Conservation (phyloP, 23 tunicate species). For the Corella eumyota region DNA sequence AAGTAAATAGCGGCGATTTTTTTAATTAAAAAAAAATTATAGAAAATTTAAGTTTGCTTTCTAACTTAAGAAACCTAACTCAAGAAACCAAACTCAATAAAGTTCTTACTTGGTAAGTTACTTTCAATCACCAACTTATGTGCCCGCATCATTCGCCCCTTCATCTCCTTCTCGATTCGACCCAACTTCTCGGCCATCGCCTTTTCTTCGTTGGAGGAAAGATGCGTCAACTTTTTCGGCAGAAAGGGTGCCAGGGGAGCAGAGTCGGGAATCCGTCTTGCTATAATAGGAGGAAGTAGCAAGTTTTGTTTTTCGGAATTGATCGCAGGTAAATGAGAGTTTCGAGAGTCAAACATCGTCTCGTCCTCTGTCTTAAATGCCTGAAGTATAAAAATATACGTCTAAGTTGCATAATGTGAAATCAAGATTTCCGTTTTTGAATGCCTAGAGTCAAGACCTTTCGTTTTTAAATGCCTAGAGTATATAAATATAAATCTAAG, state of each 20-base stretch:
- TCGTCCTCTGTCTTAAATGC: constrained; percentile 21
- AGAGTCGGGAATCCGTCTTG: constrained; percentile 3
- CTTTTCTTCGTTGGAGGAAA: background rate
- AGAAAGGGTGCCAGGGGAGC: constrained; percentile 13
- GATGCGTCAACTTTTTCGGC: background rate
- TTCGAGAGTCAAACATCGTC: background rate
- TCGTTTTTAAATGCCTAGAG: no score
- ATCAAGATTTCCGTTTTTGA: no score
- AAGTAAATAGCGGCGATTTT: no score
- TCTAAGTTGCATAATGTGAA: no score
- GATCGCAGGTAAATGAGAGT: constrained; percentile 1
- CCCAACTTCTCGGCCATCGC: background rate
- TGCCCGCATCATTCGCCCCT: constrained; percentile 33
- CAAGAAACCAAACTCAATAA: no score
- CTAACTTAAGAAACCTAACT: no score
- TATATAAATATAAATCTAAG: background rate
- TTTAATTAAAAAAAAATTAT: no score
- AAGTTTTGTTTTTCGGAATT: no score
- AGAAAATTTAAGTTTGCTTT: no score
- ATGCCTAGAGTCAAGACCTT: no score
- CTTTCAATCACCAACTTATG: constrained; percentile 22
- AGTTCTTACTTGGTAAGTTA: constrained; percentile 39
- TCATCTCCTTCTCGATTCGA: constrained; percentile 24
- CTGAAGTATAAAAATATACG: no score
- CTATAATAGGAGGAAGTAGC: background rate